Evolutionary conservation across 2,888 invertebrate species (phyloP).

Genomic region (Lamellibrachia columna): DNA sequence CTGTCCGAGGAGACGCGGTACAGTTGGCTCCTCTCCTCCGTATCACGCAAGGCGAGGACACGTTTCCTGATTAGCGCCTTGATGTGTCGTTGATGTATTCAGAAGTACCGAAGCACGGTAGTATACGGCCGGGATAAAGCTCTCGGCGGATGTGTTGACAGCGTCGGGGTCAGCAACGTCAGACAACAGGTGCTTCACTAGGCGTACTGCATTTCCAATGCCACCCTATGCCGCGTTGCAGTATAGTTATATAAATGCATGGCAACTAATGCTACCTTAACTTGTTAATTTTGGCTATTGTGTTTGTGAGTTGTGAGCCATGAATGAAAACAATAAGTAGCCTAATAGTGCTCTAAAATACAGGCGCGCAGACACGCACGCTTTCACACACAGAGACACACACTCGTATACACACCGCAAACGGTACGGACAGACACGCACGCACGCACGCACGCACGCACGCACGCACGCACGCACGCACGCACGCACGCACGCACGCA

Average conservation of each 20-base stretch:
- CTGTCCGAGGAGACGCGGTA: neutral
- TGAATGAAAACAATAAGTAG: too few species aligned
- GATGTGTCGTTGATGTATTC: neutral
- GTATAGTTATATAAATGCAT: neutral
- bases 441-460: neutral
- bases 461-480: too few species aligned
- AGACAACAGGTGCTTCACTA: neutral
- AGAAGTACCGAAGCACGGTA: neutral
- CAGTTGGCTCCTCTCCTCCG: neutral
- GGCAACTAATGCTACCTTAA: neutral
- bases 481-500: too few species aligned
- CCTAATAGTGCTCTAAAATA: too few species aligned
- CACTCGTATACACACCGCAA: too few species aligned
- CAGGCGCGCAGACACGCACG: too few species aligned
- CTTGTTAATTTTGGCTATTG: too few species aligned
- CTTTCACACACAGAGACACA: too few species aligned
- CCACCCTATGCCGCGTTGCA: neutral
- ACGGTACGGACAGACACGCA: neutral
- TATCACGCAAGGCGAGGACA: neutral
- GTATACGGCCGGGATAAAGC: neutral
- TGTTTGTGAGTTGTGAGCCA: too few species aligned
- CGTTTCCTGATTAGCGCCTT: neutral
- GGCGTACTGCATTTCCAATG: neutral
- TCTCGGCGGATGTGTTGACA: neutral
- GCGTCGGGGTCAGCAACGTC: neutral